Conservation (phyloP, 2,797 vertebrate genomes). For the Amazonetta brasiliensis region DNA sequence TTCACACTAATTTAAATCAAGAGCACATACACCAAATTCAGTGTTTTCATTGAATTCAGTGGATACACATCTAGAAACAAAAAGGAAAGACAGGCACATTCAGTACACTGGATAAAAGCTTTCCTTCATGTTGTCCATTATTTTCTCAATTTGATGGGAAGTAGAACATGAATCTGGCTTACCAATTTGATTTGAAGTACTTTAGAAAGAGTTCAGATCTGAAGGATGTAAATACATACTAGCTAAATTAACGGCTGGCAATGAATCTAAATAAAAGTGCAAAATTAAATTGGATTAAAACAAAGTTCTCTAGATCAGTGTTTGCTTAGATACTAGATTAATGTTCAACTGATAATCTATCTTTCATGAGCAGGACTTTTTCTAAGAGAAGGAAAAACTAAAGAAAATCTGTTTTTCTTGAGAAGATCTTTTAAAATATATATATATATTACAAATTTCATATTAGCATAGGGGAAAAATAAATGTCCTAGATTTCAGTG, state of each 20-base stretch:
- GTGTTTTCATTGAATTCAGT: background rate
- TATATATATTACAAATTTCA: background rate
- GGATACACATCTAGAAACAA: background rate
- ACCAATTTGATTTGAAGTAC: background rate
- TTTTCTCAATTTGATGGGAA: background rate
- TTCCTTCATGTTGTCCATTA: background rate
- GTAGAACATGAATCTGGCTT: background rate
- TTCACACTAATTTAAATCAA: background rate
- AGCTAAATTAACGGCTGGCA: background rate
- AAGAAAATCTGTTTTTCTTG: background rate
- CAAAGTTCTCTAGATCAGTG: background rate
- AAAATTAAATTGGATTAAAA: background rate
- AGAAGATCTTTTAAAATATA: background rate
- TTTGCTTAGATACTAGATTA: background rate
- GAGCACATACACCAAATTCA: background rate
- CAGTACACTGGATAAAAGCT: background rate
- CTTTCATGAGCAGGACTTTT: background rate
- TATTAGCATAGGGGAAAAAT: background rate
- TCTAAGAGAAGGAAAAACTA: background rate
- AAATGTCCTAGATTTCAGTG: background rate
- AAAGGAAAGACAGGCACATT: background rate
- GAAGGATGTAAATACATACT: background rate
- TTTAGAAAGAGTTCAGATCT: background rate
- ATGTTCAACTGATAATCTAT: background rate
- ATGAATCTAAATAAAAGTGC: background rate